Conservation (phyloP, 2,113 vertebrate genomes). For the Synchiropus splendidus region DNA sequence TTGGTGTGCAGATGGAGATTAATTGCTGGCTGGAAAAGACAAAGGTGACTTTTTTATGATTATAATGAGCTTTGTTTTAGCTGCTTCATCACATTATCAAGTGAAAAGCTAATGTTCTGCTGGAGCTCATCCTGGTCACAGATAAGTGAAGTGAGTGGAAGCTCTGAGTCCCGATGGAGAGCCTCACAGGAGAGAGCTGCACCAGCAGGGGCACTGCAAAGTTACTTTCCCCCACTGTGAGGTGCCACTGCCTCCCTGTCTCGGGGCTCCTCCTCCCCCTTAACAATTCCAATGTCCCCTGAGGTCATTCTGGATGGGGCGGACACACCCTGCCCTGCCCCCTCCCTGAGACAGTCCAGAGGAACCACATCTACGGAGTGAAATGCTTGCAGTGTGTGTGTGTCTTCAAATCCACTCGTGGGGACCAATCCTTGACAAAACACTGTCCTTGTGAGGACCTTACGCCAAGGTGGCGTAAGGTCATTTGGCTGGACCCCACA, state of each 20-base stretch:
- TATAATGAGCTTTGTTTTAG: slow-evolving; percentile 20
- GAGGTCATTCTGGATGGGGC: slow-evolving; percentile 43
- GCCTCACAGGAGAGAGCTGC: slow-evolving; percentile 14
- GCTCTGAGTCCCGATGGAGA: slow-evolving; percentile 19
- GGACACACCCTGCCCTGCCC: slow-evolving; percentile 24
- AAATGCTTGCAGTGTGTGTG: slow-evolving; percentile 33
- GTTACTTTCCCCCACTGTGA: slow-evolving; percentile 30
- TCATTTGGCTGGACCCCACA: too few relatives aligned
- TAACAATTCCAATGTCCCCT: slow-evolving; percentile 26
- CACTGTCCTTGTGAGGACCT: too few relatives aligned
- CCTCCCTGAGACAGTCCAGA: slow-evolving; percentile 24
- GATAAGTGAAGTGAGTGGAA: too few relatives aligned
- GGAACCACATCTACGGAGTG: slow-evolving; percentile 52
- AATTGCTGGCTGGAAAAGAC: slow-evolving; percentile 6
- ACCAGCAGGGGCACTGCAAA: slow-evolving; percentile 37
- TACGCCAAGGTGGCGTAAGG: too few relatives aligned
- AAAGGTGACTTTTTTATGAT: slow-evolving; percentile 15
- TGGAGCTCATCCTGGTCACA: slow-evolving; percentile 7
- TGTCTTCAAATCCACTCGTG: slow-evolving; percentile 8
- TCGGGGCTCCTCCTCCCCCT: slow-evolving; percentile 2
- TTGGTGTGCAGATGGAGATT: slow-evolving; percentile 15
- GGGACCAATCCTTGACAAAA: too few relatives aligned
- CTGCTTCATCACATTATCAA: slow-evolving; percentile 22
- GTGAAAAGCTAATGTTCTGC: slow-evolving; percentile 20
- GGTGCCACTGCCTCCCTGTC: slow-evolving; percentile 24